Conservation (phyloP, 30 jellyfish, hydroid and myxozoan species). For the Morbakka virulenta region DNA sequence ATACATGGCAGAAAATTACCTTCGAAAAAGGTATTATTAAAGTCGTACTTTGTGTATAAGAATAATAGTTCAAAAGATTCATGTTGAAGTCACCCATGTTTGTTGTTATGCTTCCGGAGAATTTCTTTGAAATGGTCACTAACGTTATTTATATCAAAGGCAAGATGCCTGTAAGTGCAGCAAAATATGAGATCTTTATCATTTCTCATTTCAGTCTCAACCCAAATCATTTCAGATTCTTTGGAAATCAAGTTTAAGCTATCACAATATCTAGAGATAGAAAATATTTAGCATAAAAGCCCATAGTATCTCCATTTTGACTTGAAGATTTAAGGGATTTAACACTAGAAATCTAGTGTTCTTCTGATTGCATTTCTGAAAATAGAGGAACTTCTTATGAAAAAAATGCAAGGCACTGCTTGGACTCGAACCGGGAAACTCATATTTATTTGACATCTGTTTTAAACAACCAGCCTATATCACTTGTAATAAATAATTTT, state of each 20-base stretch:
- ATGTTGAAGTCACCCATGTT: constrained; percentile 41
- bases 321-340: background rate
- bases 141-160: background rate
- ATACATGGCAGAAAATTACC: constrained; percentile 29
- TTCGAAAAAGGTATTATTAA: background rate
- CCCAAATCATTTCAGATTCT: constrained; percentile 11
- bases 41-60: constrained; percentile 26
- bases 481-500: no score
- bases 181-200: constrained; percentile 24
- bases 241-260: constrained; percentile 1
- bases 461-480: no score
- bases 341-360: no score
- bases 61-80: constrained; percentile 16
- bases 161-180: constrained; percentile 35
- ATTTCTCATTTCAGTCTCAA: background rate
- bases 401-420: no score
- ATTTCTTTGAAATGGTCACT: constrained; percentile 9
- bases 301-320: constrained; percentile 47
- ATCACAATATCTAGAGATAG: constrained; percentile 4
- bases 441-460: no score
- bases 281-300: constrained; percentile 26
- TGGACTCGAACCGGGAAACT: no score
- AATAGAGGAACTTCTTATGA: no score
- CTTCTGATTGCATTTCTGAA: no score
- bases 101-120: background rate